phyloP scores from a whole-genome alignment of 2,113 vertebrate genomes.

The Neotragus moschatus region DNA sequence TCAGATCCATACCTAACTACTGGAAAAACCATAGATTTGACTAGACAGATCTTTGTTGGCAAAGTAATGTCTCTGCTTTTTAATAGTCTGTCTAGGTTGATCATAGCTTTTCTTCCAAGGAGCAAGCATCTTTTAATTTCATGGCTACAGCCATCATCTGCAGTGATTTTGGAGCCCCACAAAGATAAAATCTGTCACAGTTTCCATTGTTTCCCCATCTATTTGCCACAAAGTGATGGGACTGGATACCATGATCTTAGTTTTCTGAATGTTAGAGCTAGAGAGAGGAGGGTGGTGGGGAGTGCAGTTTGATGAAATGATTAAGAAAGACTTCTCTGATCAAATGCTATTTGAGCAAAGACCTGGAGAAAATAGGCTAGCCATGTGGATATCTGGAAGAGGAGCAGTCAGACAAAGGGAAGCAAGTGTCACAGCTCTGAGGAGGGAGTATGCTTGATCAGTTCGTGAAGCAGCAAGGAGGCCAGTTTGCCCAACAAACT shows the following conservation, averaged over 20 bases:
- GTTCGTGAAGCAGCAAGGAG: not conserved
- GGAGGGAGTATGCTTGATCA: not conserved
- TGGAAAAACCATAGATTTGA: not conserved
- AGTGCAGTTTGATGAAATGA: not conserved
- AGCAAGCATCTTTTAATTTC: not conserved
- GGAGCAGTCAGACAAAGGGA: not conserved
- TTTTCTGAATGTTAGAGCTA: not conserved
- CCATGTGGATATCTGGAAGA: not conserved
- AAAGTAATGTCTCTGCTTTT: not conserved
- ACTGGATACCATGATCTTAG: not conserved
- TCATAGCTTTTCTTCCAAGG: not conserved
- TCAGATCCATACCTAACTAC: not conserved
- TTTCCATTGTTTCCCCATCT: not conserved
- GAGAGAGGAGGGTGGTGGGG: not conserved
- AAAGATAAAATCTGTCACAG: not conserved
- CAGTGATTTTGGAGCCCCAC: not conserved
- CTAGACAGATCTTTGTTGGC: not conserved
- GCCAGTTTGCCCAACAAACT: not conserved
- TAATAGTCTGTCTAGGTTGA: not conserved
- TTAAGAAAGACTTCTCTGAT: not conserved
- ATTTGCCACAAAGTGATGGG: not conserved
- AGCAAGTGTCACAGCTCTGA: not conserved
- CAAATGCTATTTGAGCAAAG: not conserved
- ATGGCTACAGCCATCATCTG: not conserved
- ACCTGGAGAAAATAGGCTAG: not conserved